Evolutionary conservation across 2,113 vertebrate species (phyloP).

Genomic region (Heterocephalus glaber): DNA sequence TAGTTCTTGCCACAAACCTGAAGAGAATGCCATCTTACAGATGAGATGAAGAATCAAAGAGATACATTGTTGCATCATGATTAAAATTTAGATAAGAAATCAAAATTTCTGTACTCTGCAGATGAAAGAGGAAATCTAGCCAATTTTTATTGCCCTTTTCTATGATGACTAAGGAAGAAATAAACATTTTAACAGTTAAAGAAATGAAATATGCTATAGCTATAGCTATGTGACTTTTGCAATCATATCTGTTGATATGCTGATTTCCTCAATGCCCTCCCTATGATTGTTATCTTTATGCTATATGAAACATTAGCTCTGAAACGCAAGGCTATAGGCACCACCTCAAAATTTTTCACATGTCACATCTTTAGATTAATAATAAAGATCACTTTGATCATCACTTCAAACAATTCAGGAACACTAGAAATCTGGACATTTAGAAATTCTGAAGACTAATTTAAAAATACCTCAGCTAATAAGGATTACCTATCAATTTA

Average conservation of each 20-base stretch:
- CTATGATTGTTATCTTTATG: not conserved
- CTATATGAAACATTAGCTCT: not conserved
- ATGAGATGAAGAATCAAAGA: not conserved
- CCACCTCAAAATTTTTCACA: not conserved
- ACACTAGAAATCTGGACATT: not conserved
- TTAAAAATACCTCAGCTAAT: not conserved
- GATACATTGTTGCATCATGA: not conserved
- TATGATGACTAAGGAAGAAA: not conserved
- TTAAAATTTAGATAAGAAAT: not conserved
- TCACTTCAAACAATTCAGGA: not conserved
- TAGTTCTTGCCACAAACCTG: not conserved
- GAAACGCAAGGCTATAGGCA: not conserved
- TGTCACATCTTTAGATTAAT: not conserved
- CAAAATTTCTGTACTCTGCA: not conserved
- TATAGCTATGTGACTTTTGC: not conserved
- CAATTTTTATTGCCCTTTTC: not conserved
- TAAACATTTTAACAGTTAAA: not conserved
- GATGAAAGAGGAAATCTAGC: not conserved
- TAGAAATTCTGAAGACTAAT: slow-evolving; percentile 7
- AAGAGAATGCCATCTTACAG: not conserved
- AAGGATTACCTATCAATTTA: not conserved
- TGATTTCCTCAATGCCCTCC: not conserved
- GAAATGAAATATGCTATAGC: not conserved
- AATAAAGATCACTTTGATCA: not conserved
- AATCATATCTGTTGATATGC: not conserved